Conservation (phyloP, 1,140 invertebrate genomes). For the Anthonomus grandis region DNA sequence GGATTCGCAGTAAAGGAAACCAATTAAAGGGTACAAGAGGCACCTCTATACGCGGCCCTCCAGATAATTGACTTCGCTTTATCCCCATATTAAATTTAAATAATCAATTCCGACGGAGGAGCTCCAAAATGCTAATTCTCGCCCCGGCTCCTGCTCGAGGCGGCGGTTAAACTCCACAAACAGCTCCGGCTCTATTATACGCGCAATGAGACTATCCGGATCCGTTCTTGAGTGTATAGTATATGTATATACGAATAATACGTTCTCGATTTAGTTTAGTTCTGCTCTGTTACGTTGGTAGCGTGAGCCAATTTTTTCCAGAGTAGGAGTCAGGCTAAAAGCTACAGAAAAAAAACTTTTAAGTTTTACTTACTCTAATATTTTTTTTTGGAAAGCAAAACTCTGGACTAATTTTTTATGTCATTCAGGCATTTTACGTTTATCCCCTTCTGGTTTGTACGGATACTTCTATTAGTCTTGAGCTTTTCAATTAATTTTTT, state of each 20-base stretch:
- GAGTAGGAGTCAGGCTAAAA: too few species aligned
- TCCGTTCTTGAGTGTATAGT: too few species aligned
- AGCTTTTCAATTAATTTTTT: too few species aligned
- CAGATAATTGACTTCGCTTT: conserved; percentile 22
- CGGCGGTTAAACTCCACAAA: conserved; percentile 52
- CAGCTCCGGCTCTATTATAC: conserved; percentile 50
- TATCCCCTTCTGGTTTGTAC: too few species aligned
- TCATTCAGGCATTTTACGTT: too few species aligned
- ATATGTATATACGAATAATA: too few species aligned
- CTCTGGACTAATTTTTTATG: too few species aligned
- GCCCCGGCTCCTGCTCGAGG: conserved; percentile 43
- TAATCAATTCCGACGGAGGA: conserved; percentile 34
- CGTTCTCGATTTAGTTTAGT: conserved; percentile 53
- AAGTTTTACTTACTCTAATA: too few species aligned
- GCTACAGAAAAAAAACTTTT: too few species aligned
- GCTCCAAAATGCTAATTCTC: conserved; percentile 50
- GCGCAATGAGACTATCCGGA: conserved; percentile 50
- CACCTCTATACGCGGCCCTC: conserved; percentile 13
- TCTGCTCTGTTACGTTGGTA: conserved; percentile 51
- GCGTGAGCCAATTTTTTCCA: too few species aligned
- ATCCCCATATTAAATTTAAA: conserved; percentile 24
- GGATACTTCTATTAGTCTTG: too few species aligned
- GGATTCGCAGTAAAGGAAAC: conserved; percentile 5
- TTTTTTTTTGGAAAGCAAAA: too few species aligned
- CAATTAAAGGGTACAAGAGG: conserved; percentile 15